Conservation (phyloP, 1,140 invertebrate genomes). For the Euwallacea fornicatus region DNA sequence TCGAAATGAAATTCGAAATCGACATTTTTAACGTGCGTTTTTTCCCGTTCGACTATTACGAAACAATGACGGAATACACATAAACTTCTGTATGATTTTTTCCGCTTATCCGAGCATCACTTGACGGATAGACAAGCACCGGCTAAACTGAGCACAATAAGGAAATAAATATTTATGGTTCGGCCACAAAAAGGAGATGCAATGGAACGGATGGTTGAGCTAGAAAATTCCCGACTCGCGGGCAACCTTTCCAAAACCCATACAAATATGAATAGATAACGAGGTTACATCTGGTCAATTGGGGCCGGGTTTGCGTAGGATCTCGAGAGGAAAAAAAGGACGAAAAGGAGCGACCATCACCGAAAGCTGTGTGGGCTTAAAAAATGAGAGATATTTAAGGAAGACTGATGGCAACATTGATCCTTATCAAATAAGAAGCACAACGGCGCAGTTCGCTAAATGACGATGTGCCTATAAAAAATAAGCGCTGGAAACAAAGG, state of each 20-base stretch:
- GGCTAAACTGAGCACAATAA: constrained; percentile 25
- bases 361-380: constrained; percentile 36
- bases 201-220: too few relatives aligned
- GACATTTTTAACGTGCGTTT: constrained; percentile 26
- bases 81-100: constrained; percentile 34
- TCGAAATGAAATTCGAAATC: background rate
- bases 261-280: too few relatives aligned
- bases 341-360: constrained; percentile 5
- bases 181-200: too few relatives aligned
- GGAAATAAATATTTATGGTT: constrained; percentile 33
- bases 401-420: constrained; percentile 33
- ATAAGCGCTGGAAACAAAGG: background rate
- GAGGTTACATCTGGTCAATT: constrained; percentile 6
- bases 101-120: constrained; percentile 33
- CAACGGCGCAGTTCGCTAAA: constrained; percentile 32
- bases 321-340: constrained; percentile 5
- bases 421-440: constrained; percentile 37
- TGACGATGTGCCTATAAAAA: constrained; percentile 33
- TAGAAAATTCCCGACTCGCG: too few relatives aligned
- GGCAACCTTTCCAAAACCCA: too few relatives aligned
- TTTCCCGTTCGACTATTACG: constrained; percentile 27
- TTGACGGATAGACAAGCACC: constrained; percentile 30
- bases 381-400: constrained; percentile 38
- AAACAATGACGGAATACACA: constrained; percentile 37
- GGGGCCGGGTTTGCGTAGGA: constrained; percentile 8